Percentiles rank a stretch among this genome's conserved stretches.
Conservation (phyloP, 2,797 vertebrate genomes). For the Mus caroli region DNA sequence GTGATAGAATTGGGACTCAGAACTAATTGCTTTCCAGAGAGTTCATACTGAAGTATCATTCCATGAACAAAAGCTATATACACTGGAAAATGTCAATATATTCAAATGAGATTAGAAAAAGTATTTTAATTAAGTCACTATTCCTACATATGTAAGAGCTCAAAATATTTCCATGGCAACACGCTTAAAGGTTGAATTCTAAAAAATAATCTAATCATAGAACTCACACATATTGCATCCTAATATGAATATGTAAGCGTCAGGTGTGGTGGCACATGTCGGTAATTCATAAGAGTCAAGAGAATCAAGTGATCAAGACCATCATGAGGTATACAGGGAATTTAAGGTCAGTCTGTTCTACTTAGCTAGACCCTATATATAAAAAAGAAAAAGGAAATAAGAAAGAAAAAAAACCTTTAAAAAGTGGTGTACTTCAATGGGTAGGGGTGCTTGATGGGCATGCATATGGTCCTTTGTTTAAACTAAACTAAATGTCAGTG, state of each 20-base stretch:
- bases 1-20: conserved; percentile 50
- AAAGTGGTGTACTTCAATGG: neutral
- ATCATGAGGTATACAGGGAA: neutral
- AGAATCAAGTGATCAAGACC: neutral
- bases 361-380: neutral
- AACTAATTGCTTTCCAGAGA: conserved; percentile 52
- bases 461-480: neutral
- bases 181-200: conserved; percentile 44
- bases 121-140: conserved; percentile 69
- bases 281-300: neutral
- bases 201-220: conserved; percentile 49
- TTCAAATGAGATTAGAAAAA: conserved; percentile 56
- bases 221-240: conserved; percentile 14
- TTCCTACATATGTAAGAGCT: conserved; percentile 50
- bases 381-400: neutral
- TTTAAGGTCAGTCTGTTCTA: neutral
- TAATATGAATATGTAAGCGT: conserved; percentile 57
- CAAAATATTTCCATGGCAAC: conserved; percentile 72
- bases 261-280: neutral
- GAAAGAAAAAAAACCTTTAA: neutral
- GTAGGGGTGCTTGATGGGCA: neutral
- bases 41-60: conserved; percentile 34
- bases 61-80: conserved; percentile 61
- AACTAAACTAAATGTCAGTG: neutral
- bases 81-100: conserved; percentile 62